These are phyloP conservation scores for Siphlonurus alternatus DNA, from an alignment of 2,888 invertebrate species.

Conservation along the genomic window DNA sequence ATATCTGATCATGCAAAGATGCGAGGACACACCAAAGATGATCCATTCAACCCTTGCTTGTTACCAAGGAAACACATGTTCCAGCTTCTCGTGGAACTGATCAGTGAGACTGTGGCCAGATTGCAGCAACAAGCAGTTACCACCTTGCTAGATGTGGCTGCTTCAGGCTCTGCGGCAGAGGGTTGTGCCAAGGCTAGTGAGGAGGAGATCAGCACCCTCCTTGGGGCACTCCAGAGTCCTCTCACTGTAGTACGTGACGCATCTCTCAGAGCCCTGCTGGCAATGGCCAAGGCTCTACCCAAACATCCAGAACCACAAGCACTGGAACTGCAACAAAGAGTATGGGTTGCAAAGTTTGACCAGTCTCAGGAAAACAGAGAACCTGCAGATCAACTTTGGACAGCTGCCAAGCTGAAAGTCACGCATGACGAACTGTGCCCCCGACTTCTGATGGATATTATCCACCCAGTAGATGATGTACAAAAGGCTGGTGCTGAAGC, in stretches of 20 bases:
- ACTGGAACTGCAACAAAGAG: conserved; percentile 45
- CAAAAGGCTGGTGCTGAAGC: conserved; percentile 71
- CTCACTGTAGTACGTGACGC: conserved; percentile 57
- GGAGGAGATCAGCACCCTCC: conserved; percentile 58
- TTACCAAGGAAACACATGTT: conserved; percentile 72
- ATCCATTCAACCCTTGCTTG: conserved; percentile 52
- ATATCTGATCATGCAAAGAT: conserved; percentile 56
- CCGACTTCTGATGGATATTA: conserved; percentile 47
- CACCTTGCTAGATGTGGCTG: conserved; percentile 65
- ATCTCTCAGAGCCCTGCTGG: conserved; percentile 34
- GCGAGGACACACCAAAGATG: conserved; percentile 29
- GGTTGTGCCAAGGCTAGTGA: conserved; percentile 42
- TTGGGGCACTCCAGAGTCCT: conserved; percentile 59
- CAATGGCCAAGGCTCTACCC: conserved; percentile 44
- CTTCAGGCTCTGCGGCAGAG: conserved; percentile 48
- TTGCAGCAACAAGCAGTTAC: conserved; percentile 61
- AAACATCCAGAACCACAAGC: conserved; percentile 37
- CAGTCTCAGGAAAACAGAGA: conserved; percentile 51
- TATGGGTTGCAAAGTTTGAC: conserved; percentile 77
- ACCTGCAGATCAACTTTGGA: conserved; percentile 47
- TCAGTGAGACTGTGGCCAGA: conserved; percentile 45
- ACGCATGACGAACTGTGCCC: conserved; percentile 33
- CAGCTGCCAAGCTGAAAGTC: conserved; percentile 31
- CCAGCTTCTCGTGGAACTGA: conserved; percentile 56
- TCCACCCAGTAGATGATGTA: conserved; percentile 65